These are phyloP conservation scores for Ernsta delagoae DNA, from an alignment of 2,888 invertebrate genomes.

Conservation along the genomic window DNA sequence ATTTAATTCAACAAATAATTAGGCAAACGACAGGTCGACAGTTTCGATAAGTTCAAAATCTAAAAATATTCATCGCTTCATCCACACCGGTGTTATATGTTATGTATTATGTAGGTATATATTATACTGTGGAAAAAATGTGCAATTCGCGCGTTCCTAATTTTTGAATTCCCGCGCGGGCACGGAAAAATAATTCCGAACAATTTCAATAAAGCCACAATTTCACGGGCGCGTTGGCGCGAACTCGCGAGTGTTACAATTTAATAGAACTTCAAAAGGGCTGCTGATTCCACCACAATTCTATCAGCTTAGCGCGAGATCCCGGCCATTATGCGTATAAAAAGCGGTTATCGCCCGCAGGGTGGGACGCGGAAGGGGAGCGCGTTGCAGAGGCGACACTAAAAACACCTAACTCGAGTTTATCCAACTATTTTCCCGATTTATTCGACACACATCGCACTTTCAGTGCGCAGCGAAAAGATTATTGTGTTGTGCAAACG, in stretches of 20 bases:
- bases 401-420: conserved; percentile 38
- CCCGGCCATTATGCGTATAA: conserved; percentile 82
- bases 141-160: conserved; percentile 31
- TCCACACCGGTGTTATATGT: no score
- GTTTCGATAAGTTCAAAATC: no score
- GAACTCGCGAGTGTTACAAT: conserved; percentile 80
- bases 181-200: conserved; percentile 69
- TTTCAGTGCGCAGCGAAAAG: conserved; percentile 10
- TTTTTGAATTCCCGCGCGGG: conserved; percentile 33
- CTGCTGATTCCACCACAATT: conserved; percentile 82
- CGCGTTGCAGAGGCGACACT: conserved; percentile 52
- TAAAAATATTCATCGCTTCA: neutral
- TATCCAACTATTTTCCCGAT: conserved; percentile 38
- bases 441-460: conserved; percentile 10
- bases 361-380: conserved; percentile 45
- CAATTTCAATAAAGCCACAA: conserved; percentile 81
- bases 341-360: conserved; percentile 77
- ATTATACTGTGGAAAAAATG: no score
- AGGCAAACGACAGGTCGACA: no score
- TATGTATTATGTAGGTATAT: no score
- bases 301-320: conserved; percentile 83
- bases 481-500: conserved; percentile 26
- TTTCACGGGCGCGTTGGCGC: conserved; percentile 80
- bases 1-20: no score
- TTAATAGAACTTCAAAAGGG: conserved; percentile 84